These are phyloP conservation scores for Pogonognathellus flavescens DNA, from an alignment of 1,140 invertebrate species.

Conservation along the genomic window DNA sequence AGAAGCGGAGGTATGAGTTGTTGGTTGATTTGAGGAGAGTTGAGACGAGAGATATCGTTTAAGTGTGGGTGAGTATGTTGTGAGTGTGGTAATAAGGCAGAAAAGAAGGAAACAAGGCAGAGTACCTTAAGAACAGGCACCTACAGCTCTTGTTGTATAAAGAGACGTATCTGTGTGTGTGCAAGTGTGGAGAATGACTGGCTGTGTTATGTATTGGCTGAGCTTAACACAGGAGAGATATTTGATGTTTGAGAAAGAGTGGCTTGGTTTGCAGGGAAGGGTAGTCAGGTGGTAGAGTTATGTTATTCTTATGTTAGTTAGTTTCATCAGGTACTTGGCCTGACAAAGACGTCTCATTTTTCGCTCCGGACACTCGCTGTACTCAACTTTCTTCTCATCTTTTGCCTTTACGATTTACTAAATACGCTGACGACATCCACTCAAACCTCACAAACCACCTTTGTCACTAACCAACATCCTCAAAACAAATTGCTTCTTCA, in stretches of 20 bases:
- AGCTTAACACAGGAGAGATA: not conserved
- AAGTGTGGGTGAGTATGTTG: too few relatives aligned
- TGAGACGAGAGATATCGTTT: too few relatives aligned
- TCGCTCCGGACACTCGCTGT: conserved; percentile 19
- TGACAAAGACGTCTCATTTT: conserved; percentile 52
- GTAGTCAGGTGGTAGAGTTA: conserved; percentile 50
- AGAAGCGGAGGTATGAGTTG: too few relatives aligned
- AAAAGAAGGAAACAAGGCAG: not conserved
- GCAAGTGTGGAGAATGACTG: not conserved
- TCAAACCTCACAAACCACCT: not conserved
- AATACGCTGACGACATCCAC: conserved; percentile 1
- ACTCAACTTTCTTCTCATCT: conserved; percentile 14
- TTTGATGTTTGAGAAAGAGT: not conserved
- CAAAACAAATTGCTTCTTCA: not conserved
- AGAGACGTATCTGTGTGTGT: not conserved
- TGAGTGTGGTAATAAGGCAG: too few relatives aligned
- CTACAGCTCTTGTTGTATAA: not conserved
- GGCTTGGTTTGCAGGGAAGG: not conserved
- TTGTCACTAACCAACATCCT: not conserved
- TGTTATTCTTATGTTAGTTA: conserved; percentile 40
- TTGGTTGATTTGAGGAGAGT: too few relatives aligned
- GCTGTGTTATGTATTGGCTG: not conserved
- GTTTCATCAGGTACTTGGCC: conserved; percentile 57
- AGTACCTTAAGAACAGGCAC: not conserved
- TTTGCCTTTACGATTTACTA: conserved; percentile 9